phyloP scores from a whole-genome alignment of 2,113 vertebrate species.

The Lycaon pictus region DNA sequence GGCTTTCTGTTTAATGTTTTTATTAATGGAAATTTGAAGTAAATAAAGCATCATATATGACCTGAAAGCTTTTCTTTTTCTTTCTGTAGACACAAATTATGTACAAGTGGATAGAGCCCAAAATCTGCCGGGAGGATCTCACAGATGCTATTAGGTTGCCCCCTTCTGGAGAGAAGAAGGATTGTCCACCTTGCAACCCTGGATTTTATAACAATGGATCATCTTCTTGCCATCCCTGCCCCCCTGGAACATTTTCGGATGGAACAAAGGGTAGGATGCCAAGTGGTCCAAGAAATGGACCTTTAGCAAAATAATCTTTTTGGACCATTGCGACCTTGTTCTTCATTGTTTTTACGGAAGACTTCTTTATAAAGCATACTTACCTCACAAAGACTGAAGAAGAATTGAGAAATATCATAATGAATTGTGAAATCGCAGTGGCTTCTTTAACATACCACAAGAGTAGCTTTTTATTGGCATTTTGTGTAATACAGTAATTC shows the following conservation, averaged over 20 bases:
- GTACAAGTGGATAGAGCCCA: slow-evolving; percentile 97
- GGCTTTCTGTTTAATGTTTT: neutral
- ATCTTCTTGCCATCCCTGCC: slow-evolving; percentile 94
- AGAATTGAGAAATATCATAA: neutral
- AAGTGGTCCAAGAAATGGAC: neutral
- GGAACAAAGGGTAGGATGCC: slow-evolving; percentile 91
- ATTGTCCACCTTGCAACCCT: slow-evolving; percentile 98
- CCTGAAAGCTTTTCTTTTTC: neutral
- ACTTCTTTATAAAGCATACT: neutral
- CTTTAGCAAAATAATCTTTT: neutral
- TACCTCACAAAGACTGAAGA: neutral
- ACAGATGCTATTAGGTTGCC: slow-evolving; percentile 90
- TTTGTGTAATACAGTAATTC: neutral
- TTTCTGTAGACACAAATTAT: slow-evolving; percentile 94
- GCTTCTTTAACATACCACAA: neutral
- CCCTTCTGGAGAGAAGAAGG: slow-evolving; percentile 93
- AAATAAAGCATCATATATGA: neutral
- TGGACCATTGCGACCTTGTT: neutral
- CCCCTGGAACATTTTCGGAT: slow-evolving; percentile 93
- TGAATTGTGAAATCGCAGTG: neutral
- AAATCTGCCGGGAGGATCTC: slow-evolving; percentile 94
- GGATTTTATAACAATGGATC: slow-evolving; percentile 97
- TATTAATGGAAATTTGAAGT: neutral
- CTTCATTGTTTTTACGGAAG: neutral
- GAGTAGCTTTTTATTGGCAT: neutral